Evolutionary conservation across 2,113 vertebrate species (phyloP), one percentile per base, ranked within the genome.

Genomic region (Cacatua alba): DNA sequence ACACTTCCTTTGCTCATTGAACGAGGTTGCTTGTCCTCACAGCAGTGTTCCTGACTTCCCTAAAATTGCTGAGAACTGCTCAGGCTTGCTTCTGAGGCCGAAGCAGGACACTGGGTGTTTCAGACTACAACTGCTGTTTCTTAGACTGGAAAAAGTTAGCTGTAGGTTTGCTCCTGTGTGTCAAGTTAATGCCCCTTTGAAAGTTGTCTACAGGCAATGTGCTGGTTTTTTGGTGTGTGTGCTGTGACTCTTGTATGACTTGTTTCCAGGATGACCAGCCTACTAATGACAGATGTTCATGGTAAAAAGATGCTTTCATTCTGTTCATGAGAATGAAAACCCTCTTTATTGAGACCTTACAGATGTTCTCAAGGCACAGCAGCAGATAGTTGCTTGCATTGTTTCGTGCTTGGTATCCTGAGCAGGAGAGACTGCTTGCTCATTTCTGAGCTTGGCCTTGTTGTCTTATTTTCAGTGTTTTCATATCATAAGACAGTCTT

Each of bases 271-370:
- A 71, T 84, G 67, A 64, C 57, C 39, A 52, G 26, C 48, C 46
- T 24, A 23, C 48, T 63, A 29, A 24, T 53, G 60, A 46, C 55
- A 84, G 31, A 52, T 81, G 43, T 44, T 35, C 2, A 1, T 77
- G 14, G 52, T 67, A 64, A 63, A 90, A 88, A 95, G 57, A 86
- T 89, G 80, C 39, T 95, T 95, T 94, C 29, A 24, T 86, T 84
- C 75, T 85, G 49, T 60, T 85, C 21, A 25, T 72, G 85, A 85
- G 60, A 41, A 79, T 63, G 29, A 59, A 80, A 82, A 72, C 9
- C 24, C 37, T 19, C n/a, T 91, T 19, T 69, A 4, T 10, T 60
- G 84, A 92, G 80, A 57, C 25, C 46, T 81, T 64, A 44, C 43
- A 84, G 57, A 62, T 86, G 68, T 62, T 92, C 14, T 80, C 37